A percentile compares a stretch with the other conserved stretches of the same genome.
phyloP scores from a whole-genome alignment of 2,113 vertebrate species.

The Menura novaehollandiae region DNA sequence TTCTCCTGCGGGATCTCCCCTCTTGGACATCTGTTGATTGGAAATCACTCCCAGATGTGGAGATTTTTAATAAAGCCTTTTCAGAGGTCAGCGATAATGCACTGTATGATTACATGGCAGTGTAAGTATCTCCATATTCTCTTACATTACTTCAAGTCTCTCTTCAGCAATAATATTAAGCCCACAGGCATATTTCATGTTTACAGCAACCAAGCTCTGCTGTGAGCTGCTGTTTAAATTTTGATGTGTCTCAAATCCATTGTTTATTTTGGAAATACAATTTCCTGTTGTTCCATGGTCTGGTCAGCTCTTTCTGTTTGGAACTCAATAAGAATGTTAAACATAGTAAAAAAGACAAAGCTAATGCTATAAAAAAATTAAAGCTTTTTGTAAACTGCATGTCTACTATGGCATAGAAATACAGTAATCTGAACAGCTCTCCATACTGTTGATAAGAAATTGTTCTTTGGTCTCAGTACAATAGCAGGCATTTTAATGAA shows the following conservation, averaged over 20 bases:
- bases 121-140: constrained; percentile 71
- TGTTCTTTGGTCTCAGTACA: neutral
- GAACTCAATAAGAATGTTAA: neutral
- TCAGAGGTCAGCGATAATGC: constrained; percentile 57
- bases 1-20: constrained; percentile 84
- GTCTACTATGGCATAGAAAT: neutral
- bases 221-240: neutral
- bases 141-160: neutral
- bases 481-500: neutral
- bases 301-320: neutral
- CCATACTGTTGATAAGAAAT: neutral
- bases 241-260: neutral
- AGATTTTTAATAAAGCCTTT: constrained; percentile 74
- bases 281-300: neutral
- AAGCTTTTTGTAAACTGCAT: neutral
- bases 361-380: neutral
- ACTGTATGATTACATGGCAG: constrained; percentile 84
- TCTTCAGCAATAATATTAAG: neutral
- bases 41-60: constrained; percentile 80
- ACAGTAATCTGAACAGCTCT: neutral
- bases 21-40: constrained; percentile 87
- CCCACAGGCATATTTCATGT: neutral
- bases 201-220: neutral
- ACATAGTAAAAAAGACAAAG: neutral
- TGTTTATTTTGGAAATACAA: neutral